These are phyloP conservation scores for Euzophera pinguis DNA, from an alignment of 2,888 invertebrate species.

Conservation along the genomic window DNA sequence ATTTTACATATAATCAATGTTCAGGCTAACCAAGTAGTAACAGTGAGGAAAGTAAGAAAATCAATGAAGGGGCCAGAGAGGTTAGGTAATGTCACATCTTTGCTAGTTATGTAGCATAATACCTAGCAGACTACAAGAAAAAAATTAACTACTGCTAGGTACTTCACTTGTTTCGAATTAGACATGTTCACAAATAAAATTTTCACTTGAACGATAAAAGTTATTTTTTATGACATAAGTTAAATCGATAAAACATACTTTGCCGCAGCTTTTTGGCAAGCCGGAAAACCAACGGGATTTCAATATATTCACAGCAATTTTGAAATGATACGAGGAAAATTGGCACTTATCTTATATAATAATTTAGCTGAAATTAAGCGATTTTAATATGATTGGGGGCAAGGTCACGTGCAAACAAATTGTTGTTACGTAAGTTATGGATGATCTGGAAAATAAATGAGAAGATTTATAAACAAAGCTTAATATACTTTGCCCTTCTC, in stretches of 20 bases:
- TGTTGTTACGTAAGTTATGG: constrained; percentile 77
- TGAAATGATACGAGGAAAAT: background rate
- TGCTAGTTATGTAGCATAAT: too few species aligned
- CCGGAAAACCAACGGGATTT: constrained; percentile 4
- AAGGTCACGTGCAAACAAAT: constrained; percentile 75
- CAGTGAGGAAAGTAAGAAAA: too few species aligned
- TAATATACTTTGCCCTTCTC: background rate
- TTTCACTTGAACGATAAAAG: too few species aligned
- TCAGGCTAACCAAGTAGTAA: too few species aligned
- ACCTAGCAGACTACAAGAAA: too few species aligned
- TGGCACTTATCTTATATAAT: background rate
- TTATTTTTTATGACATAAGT: background rate
- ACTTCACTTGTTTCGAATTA: background rate
- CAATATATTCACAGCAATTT: background rate
- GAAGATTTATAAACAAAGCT: background rate
- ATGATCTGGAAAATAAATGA: constrained; percentile 27
- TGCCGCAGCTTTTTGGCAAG: background rate
- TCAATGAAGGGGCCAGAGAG: background rate
- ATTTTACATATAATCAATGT: too few species aligned
- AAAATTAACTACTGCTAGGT: too few species aligned
- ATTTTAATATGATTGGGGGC: constrained; percentile 38
- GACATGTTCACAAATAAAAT: too few species aligned
- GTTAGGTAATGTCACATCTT: constrained; percentile 4
- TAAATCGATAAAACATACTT: constrained; percentile 3
- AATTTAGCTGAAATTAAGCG: constrained; percentile 2